Percentiles rank a stretch among this genome's conserved stretches.
Evolutionary conservation across 1,140 invertebrate genomes (phyloP).

Genomic region (Drosophila pruinosa): DNA sequence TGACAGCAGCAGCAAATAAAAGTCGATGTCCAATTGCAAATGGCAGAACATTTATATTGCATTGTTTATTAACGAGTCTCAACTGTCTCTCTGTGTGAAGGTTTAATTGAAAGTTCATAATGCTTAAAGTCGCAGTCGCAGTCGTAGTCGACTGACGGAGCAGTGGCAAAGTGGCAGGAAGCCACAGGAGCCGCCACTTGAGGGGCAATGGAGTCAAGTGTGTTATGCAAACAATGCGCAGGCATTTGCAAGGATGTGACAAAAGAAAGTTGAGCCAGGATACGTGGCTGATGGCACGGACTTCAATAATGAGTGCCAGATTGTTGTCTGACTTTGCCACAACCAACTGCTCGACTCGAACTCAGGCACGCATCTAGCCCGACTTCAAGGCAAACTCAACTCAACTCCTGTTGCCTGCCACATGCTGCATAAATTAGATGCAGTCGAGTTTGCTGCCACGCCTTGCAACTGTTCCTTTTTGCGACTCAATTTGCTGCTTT

Average conservation of each 20-base stretch:
- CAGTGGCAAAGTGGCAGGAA: conserved; percentile 17
- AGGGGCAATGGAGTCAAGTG: conserved; percentile 77
- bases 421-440: conserved; percentile 60
- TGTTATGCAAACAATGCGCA: conserved; percentile 70
- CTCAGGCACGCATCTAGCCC: conserved; percentile 59
- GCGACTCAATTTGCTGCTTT: conserved; percentile 75
- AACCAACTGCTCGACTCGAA: conserved; percentile 18
- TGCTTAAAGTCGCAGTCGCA: conserved; percentile 38
- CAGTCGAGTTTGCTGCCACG: conserved; percentile 27
- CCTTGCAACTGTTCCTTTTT: no score
- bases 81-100: conserved; percentile 5
- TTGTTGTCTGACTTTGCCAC: conserved; percentile 11
- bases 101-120: conserved; percentile 46
- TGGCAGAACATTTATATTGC: conserved; percentile 65
- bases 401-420: not conserved
- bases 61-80: conserved; percentile 41
- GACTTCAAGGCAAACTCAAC: conserved; percentile 2
- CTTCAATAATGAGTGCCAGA: conserved; percentile 75
- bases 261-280: conserved; percentile 33
- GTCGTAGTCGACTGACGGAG: no score
- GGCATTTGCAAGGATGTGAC: conserved; percentile 48
- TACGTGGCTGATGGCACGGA: conserved; percentile 51
- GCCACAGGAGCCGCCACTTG: conserved; percentile 51
- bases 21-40: conserved; percentile 51
- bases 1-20: conserved; percentile 11